These are phyloP conservation scores for Syngnathus rostellatus DNA, from an alignment of 2,797 vertebrate species.

Conservation along the genomic window DNA sequence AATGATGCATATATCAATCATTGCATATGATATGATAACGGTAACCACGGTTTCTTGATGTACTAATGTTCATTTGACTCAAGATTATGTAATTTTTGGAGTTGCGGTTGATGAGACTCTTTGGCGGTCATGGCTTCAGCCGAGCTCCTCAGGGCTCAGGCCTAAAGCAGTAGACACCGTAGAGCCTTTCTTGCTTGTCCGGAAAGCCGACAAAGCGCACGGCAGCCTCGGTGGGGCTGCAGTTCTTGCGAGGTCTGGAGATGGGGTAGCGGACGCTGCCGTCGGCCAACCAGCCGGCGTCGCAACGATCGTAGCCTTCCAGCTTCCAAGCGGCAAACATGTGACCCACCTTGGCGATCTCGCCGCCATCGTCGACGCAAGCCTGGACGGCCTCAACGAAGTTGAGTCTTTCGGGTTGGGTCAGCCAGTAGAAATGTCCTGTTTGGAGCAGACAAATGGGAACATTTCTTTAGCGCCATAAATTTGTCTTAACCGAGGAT, in stretches of 20 bases:
- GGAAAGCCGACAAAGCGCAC: constrained; percentile 88
- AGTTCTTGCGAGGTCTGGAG: constrained; percentile 83
- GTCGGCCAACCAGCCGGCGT: constrained; percentile 90
- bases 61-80: constrained; percentile 73
- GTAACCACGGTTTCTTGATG: constrained; percentile 85
- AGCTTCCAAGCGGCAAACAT: constrained; percentile 92
- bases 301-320: constrained; percentile 85
- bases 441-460: neutral
- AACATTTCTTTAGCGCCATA: neutral
- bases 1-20: constrained; percentile 46
- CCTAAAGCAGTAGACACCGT: constrained; percentile 90
- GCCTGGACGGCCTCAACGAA: constrained; percentile 83
- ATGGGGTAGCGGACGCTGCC: constrained; percentile 96
- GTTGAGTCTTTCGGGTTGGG: constrained; percentile 80
- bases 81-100: constrained; percentile 34
- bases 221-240: constrained; percentile 85
- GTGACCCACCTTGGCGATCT: constrained; percentile 91
- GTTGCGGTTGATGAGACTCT: constrained; percentile 56
- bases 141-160: constrained; percentile 65
- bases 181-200: constrained; percentile 83
- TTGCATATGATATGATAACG: constrained; percentile 63
- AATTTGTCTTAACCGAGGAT: too few species aligned
- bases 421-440: constrained; percentile 88
- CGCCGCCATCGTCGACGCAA: constrained; percentile 75
- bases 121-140: constrained; percentile 52